Evolutionary conservation across 2,797 vertebrate genomes (phyloP).

Genomic region (Crocodylus rhombifer): DNA sequence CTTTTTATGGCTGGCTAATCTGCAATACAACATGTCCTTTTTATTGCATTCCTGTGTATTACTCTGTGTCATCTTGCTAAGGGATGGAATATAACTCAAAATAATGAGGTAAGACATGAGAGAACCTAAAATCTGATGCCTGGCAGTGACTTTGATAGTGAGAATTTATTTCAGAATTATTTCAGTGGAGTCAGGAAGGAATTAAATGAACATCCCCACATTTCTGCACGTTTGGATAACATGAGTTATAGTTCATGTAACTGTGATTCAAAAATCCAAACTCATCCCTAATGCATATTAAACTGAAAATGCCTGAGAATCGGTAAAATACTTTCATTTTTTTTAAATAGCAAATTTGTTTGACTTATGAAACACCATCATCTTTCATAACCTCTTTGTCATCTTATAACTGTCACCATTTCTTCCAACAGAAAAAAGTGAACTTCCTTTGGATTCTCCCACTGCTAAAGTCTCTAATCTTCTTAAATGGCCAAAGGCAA

Average conservation of each 20-base stretch:
- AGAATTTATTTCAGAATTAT: not conserved
- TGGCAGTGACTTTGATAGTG: not conserved
- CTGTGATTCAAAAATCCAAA: constrained; percentile 28
- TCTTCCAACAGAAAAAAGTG: constrained; percentile 83
- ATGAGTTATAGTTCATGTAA: constrained; percentile 23
- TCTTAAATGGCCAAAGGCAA: constrained; percentile 84
- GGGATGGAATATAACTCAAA: not conserved
- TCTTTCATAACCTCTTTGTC: constrained; percentile 61
- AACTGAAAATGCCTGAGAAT: constrained; percentile 27
- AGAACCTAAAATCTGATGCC: not conserved
- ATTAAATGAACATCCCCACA: not conserved
- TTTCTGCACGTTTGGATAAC: not conserved
- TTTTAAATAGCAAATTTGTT: constrained; percentile 38
- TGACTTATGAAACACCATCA: constrained; percentile 44
- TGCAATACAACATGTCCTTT: not conserved
- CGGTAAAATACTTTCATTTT: constrained; percentile 10
- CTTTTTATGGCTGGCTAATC: not conserved
- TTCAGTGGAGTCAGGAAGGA: not conserved
- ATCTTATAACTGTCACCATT: constrained; percentile 78
- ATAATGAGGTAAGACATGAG: not conserved
- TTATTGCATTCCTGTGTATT: not conserved
- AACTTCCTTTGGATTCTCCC: constrained; percentile 81
- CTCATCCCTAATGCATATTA: constrained; percentile 45
- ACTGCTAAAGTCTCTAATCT: constrained; percentile 81
- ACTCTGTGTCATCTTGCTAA: not conserved